phyloP scores from a whole-genome alignment of 2,113 vertebrate species.

The Malurus elegans region DNA sequence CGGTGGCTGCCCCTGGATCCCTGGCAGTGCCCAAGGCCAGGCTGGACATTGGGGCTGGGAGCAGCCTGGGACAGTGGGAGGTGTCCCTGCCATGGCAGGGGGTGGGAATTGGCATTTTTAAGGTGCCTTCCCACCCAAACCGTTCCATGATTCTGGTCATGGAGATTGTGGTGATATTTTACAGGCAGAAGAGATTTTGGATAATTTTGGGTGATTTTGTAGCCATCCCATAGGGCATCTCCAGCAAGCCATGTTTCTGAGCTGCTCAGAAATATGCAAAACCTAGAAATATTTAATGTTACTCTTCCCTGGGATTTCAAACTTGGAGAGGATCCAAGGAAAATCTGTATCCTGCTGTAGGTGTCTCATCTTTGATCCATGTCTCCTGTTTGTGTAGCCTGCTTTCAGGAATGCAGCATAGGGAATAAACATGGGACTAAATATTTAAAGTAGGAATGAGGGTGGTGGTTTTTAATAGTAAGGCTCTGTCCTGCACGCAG shows the following conservation, averaged over 20 bases:
- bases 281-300: neutral
- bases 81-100: neutral
- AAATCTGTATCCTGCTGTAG: too few species aligned
- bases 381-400: neutral
- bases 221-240: neutral
- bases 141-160: neutral
- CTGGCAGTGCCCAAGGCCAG: neutral
- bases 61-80: neutral
- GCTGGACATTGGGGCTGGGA: neutral
- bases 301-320: neutral
- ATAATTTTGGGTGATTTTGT: neutral
- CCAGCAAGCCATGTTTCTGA: neutral
- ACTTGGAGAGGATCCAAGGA: neutral
- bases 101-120: neutral
- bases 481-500: neutral
- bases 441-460: neutral
- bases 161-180: neutral
- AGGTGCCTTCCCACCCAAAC: too few species aligned
- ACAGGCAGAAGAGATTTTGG: neutral
- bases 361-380: accelerated
- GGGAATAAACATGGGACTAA: neutral
- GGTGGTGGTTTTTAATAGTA: neutral
- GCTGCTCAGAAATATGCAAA: neutral
- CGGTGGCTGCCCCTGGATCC: neutral
- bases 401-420: neutral